Conservation (phyloP, 2,888 invertebrate genomes). For the Glyphotaelius pellucidus region DNA sequence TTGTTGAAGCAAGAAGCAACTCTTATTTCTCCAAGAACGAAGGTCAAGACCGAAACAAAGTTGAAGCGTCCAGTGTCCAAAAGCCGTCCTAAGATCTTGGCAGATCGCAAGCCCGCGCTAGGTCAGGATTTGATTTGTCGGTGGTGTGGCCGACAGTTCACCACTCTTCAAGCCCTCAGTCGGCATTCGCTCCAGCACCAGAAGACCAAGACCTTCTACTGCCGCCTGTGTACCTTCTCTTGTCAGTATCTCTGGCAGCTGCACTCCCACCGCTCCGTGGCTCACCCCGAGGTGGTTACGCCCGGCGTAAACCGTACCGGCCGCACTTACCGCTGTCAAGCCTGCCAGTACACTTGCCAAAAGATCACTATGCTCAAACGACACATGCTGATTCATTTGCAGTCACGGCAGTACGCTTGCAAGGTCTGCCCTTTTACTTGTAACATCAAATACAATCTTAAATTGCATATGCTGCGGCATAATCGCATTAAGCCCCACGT, state of each 20-base stretch:
- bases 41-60: neutral
- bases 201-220: neutral
- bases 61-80: neutral
- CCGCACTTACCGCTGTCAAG: neutral
- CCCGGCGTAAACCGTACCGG: neutral
- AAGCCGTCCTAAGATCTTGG: neutral
- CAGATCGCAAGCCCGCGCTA: neutral
- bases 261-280: neutral
- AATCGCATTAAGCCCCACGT: neutral
- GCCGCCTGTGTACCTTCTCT: neutral
- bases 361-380: neutral
- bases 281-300: neutral
- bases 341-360: neutral
- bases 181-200: neutral
- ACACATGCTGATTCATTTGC: constrained; percentile 7
- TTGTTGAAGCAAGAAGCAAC: neutral
- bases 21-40: neutral
- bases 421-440: neutral
- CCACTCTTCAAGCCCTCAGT: neutral
- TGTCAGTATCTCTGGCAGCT: neutral
- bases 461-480: neutral
- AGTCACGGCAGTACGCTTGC: neutral
- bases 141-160: neutral
- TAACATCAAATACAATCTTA: constrained; percentile 5
- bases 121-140: neutral